Conservation (phyloP, 1,140 invertebrate genomes). For the Monomorium pharaonis region DNA sequence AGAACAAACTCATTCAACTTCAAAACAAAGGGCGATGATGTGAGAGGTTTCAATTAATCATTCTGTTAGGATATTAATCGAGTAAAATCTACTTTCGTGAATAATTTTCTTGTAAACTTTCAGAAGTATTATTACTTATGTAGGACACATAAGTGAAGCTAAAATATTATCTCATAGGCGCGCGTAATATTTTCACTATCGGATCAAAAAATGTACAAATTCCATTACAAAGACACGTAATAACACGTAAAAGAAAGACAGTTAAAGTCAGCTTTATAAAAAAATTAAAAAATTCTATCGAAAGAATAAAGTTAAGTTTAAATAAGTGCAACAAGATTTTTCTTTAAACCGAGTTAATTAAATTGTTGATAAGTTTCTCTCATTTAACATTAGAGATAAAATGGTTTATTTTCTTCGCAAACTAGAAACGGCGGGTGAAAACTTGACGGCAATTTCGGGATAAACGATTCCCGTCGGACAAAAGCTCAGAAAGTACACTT, state of each 20-base stretch:
- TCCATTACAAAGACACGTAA: not conserved
- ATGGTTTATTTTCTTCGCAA: not conserved
- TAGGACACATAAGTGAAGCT: not conserved
- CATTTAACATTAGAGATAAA: not conserved
- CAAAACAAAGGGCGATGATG: not conserved
- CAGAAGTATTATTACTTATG: too few species aligned
- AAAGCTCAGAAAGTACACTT: not conserved
- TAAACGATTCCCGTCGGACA: not conserved
- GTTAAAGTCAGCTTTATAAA: not conserved
- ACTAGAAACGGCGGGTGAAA: not conserved
- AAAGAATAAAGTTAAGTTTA: not conserved
- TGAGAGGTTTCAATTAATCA: conserved; percentile 9
- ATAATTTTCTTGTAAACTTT: conserved; percentile 1
- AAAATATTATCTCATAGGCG: not conserved
- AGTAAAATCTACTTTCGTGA: not conserved
- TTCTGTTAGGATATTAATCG: not conserved
- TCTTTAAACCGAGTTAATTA: not conserved
- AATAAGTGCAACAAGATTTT: not conserved
- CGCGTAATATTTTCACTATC: not conserved
- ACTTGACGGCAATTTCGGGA: not conserved
- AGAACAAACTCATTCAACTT: not conserved
- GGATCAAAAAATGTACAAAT: too few species aligned
- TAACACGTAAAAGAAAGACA: not conserved
- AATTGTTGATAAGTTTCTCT: not conserved
- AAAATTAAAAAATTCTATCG: not conserved